phyloP scores from a whole-genome alignment of 2,888 invertebrate species.

The Quadroppia sp. region DNA sequence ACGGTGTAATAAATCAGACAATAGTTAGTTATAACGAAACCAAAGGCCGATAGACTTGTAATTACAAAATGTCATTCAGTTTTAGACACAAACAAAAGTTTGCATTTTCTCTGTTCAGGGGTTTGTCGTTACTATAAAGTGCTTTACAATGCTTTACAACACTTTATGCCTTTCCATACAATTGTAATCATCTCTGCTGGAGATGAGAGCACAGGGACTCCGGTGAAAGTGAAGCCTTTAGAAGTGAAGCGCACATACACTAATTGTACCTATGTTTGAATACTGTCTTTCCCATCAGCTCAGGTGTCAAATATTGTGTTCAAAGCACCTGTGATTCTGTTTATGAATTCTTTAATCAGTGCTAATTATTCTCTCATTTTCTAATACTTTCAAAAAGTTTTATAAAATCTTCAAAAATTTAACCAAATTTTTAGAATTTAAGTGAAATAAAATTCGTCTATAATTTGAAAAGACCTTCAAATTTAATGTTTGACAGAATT shows the following conservation, averaged over 20 bases:
- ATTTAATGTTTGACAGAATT: too few relatives aligned
- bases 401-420: too few relatives aligned
- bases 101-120: not conserved
- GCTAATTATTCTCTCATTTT: too few relatives aligned
- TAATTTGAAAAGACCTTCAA: too few relatives aligned
- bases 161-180: not conserved
- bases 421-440: too few relatives aligned
- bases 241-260: not conserved
- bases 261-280: not conserved
- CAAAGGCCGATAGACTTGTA: not conserved
- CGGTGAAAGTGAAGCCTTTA: conserved; percentile 1
- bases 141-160: not conserved
- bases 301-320: conserved; percentile 3
- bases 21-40: not conserved
- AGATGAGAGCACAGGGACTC: not conserved
- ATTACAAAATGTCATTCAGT: conserved; percentile 26
- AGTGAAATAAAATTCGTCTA: too few relatives aligned
- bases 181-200: conserved; percentile 28
- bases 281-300: not conserved
- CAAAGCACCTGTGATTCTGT: not conserved
- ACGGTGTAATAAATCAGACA: conserved; percentile 10
- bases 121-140: conserved; percentile 11
- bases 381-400: too few relatives aligned
- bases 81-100: not conserved
- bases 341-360: not conserved